These are phyloP conservation scores for Germaria angustata DNA, from an alignment of 2,888 invertebrate species.

Conservation along the genomic window DNA sequence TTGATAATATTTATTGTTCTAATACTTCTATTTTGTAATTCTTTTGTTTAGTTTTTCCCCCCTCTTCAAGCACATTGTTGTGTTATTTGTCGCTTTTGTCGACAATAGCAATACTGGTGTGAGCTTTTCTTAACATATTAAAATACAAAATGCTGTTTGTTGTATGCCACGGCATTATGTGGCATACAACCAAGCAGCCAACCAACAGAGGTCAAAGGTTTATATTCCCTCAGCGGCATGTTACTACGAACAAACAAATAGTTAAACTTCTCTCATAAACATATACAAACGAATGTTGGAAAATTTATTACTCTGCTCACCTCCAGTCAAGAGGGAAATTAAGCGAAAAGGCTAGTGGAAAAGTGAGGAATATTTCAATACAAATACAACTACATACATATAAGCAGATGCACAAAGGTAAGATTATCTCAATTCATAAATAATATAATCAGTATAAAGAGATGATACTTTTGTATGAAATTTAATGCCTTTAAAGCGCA, in stretches of 20 bases:
- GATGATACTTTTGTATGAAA: constrained; percentile 6
- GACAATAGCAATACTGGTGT: constrained; percentile 38
- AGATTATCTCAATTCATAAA: constrained; percentile 56
- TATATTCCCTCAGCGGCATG: constrained; percentile 54
- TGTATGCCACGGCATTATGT: neutral
- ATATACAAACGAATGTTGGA: constrained; percentile 26
- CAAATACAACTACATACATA: too few relatives aligned
- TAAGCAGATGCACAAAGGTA: constrained; percentile 26
- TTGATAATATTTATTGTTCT: neutral
- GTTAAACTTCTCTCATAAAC: constrained; percentile 16
- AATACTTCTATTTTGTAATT: constrained; percentile 9
- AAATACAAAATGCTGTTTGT: constrained; percentile 29
- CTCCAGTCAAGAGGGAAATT: constrained; percentile 62
- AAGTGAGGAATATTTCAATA: constrained; percentile 40
- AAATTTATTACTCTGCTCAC: constrained; percentile 60
- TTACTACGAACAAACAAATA: constrained; percentile 30
- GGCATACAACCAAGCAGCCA: constrained; percentile 3
- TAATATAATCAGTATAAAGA: constrained; percentile 33
- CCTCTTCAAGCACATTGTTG: constrained; percentile 46
- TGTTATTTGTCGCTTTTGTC: constrained; percentile 54
- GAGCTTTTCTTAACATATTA: constrained; percentile 54
- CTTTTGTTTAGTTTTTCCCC: constrained; percentile 37
- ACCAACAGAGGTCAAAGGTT: constrained; percentile 53
- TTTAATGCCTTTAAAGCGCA: constrained; percentile 4
- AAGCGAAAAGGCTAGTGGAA: constrained; percentile 23